These are phyloP conservation scores for Notocelia uddmanniana DNA, from an alignment of 2,888 invertebrate species.

Conservation along the genomic window DNA sequence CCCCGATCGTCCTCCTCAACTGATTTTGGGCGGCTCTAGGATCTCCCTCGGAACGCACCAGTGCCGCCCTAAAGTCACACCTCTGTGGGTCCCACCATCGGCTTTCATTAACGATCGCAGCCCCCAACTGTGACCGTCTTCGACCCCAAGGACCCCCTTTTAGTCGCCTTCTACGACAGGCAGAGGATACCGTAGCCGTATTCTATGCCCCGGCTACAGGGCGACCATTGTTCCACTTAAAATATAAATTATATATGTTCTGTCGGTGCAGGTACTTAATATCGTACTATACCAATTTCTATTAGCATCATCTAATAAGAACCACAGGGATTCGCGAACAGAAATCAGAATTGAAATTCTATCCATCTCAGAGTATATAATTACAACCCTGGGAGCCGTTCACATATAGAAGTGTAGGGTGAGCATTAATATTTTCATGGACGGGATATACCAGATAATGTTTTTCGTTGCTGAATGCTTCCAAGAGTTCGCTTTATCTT, in stretches of 20 bases:
- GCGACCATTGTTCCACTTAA: no score
- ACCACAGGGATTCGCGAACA: constrained; percentile 16
- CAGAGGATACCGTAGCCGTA: no score
- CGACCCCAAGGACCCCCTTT: no score
- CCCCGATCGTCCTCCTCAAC: no score
- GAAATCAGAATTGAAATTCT: constrained; percentile 31
- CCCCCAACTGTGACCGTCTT: no score
- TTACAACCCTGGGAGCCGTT: constrained; percentile 16
- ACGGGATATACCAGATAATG: constrained; percentile 8
- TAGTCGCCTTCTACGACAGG: no score
- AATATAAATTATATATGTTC: not conserved
- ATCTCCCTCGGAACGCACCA: no score
- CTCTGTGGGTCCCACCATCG: no score
- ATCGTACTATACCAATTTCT: constrained; percentile 5
- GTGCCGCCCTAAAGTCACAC: no score
- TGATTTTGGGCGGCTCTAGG: no score
- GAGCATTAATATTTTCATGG: not conserved
- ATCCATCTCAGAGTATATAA: constrained; percentile 21
- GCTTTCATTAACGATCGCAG: no score
- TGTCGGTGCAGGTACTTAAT: not conserved
- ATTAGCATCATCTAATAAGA: constrained; percentile 18
- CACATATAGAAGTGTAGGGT: constrained; percentile 23
- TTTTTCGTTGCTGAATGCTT: not conserved
- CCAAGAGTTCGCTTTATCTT: not conserved
- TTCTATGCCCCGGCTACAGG: no score